These are phyloP conservation scores for Vultur gryphus DNA, from an alignment of 2,797 vertebrate genomes.

Conservation along the genomic window DNA sequence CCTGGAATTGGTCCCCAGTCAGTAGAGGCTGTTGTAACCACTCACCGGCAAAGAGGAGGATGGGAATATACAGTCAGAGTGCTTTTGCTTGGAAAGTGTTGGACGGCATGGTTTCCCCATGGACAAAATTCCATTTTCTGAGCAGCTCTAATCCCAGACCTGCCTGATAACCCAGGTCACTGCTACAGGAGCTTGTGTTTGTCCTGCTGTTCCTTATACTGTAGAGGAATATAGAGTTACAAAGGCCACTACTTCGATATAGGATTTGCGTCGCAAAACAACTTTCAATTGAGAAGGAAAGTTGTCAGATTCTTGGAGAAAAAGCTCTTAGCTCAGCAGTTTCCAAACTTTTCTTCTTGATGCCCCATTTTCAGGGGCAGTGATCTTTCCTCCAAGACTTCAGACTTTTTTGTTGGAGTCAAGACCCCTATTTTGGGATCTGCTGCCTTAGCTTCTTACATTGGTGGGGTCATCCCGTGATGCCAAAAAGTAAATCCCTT, in stretches of 20 bases:
- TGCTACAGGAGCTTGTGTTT: neutral
- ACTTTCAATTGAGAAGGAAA: neutral
- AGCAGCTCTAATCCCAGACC: conserved; percentile 2
- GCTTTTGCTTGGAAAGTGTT: neutral
- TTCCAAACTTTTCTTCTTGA: conserved; percentile 17
- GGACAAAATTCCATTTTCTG: conserved; percentile 30
- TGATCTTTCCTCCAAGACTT: conserved; percentile 7
- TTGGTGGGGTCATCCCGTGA: neutral
- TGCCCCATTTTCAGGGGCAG: neutral
- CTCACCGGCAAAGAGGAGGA: neutral
- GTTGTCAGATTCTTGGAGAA: neutral
- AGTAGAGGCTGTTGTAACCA: neutral
- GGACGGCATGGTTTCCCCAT: neutral
- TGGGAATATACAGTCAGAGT: neutral
- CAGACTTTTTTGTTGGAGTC: neutral
- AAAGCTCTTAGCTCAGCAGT: conserved; percentile 11
- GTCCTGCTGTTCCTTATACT: conserved; percentile 5
- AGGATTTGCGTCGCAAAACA: neutral
- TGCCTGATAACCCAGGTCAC: conserved; percentile 37
- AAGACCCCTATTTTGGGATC: conserved; percentile 35
- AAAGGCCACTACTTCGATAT: neutral
- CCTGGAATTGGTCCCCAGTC: neutral
- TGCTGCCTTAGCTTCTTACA: neutral
- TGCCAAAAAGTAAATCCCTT: neutral
- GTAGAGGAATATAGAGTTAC: neutral